Percentiles rank a stretch among this genome's conserved stretches.
Conservation (phyloP, 2,113 vertebrate genomes). For the Zosterops borbonicus region DNA sequence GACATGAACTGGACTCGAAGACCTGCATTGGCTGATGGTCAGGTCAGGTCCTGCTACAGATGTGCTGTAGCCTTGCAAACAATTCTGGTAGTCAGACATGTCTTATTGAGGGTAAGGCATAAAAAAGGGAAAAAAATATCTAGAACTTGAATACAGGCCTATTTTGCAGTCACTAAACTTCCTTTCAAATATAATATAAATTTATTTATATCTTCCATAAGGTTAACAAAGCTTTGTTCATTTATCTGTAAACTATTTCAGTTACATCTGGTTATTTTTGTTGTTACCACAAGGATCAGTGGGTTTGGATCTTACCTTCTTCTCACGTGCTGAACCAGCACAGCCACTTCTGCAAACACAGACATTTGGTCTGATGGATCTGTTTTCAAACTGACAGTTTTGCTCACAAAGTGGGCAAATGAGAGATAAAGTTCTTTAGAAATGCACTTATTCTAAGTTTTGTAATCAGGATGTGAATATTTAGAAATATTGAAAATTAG, state of each 20-base stretch:
- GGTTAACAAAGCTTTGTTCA: background rate
- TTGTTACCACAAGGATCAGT: background rate
- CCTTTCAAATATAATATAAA: background rate
- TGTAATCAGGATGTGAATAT: background rate
- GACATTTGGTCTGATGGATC: conserved; percentile 73
- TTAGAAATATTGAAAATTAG: background rate
- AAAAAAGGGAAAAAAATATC: background rate
- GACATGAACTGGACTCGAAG: background rate
- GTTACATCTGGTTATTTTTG: background rate
- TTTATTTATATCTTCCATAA: background rate
- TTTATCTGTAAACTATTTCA: background rate
- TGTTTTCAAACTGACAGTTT: conserved; percentile 70
- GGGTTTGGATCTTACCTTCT: conserved; percentile 51
- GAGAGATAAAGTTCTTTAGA: background rate
- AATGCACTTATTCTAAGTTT: background rate
- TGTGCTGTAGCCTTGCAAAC: background rate
- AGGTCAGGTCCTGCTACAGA: background rate
- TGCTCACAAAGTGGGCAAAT: conserved; percentile 59
- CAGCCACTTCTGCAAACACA: conserved; percentile 75
- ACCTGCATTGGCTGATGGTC: background rate
- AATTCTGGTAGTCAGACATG: background rate
- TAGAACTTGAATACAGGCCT: background rate
- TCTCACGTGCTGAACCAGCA: conserved; percentile 62
- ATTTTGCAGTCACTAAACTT: background rate
- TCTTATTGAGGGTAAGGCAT: background rate